These are phyloP conservation scores for Collichthys lucidus DNA, from an alignment of 2,113 vertebrate genomes.

Conservation along the genomic window DNA sequence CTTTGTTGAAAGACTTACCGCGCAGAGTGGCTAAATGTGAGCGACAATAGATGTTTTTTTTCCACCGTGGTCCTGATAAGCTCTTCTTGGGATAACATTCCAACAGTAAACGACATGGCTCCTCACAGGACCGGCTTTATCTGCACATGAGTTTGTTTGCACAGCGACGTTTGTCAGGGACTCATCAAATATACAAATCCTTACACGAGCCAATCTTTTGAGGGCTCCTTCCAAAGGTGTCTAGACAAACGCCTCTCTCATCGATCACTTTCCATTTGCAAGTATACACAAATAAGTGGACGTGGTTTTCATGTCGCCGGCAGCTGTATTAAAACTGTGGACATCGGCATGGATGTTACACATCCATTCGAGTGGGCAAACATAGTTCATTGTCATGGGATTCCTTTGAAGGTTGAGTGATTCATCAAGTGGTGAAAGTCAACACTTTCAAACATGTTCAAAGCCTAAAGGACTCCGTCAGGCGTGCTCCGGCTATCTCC, in stretches of 20 bases:
- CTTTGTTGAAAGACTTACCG: slow-evolving; percentile 59
- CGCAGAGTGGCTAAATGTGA: slow-evolving; percentile 32
- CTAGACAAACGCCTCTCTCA: slow-evolving; percentile 54
- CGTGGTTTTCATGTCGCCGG: background rate
- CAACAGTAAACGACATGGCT: slow-evolving; percentile 5
- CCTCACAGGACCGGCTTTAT: slow-evolving; percentile 33
- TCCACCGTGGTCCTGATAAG: slow-evolving; percentile 33
- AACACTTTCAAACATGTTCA: slow-evolving; percentile 73
- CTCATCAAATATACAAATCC: slow-evolving; percentile 69
- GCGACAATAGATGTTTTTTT: slow-evolving; percentile 31
- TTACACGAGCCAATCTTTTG: slow-evolving; percentile 50
- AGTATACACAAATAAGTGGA: background rate
- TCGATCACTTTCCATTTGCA: slow-evolving; percentile 40
- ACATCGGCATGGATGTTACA: slow-evolving; percentile 29
- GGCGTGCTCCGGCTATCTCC: slow-evolving; percentile 39
- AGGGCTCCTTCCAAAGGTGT: slow-evolving; percentile 60
- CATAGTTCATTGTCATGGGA: slow-evolving; percentile 43
- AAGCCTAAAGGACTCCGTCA: slow-evolving; percentile 40
- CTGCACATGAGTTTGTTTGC: slow-evolving; percentile 53
- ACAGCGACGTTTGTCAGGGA: slow-evolving; percentile 55
- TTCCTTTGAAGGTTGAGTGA: slow-evolving; percentile 58
- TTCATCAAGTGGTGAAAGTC: slow-evolving; percentile 66
- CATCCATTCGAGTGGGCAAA: slow-evolving; percentile 52
- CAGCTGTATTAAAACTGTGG: slow-evolving; percentile 6
- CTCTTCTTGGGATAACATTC: slow-evolving; percentile 36